Evolutionary conservation across 2,797 vertebrate genomes (phyloP).

Genomic region (Malacoraja senta): DNA sequence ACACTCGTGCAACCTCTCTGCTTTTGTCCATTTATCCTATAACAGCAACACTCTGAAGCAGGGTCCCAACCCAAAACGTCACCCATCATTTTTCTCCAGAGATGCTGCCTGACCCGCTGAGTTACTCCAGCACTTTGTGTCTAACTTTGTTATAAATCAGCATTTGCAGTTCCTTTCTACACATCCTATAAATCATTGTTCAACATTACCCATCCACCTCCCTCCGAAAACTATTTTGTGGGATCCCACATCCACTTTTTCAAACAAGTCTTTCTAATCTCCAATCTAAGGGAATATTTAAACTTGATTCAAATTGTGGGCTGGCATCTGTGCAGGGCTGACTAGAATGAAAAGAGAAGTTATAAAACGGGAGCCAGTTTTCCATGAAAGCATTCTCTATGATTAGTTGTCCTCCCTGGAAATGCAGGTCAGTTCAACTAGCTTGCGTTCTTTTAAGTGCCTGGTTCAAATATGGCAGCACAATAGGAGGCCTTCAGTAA

Average conservation of each 20-base stretch:
- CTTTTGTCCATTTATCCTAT: too few species aligned
- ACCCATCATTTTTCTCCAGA: too few species aligned
- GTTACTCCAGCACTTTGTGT: not conserved
- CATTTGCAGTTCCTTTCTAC: not conserved
- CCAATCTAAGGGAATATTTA: not conserved
- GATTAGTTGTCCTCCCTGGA: slow-evolving; percentile 8
- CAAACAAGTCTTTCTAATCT: not conserved
- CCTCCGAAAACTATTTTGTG: too few species aligned
- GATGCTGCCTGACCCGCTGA: too few species aligned
- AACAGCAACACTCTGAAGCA: too few species aligned
- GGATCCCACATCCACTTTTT: too few species aligned
- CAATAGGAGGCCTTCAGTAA: slow-evolving; percentile 23
- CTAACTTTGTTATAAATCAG: too few species aligned
- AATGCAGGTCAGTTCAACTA: not conserved
- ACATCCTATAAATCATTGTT: not conserved
- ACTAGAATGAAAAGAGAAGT: not conserved
- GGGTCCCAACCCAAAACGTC: too few species aligned
- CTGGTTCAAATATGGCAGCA: slow-evolving; percentile 9
- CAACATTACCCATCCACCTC: not conserved
- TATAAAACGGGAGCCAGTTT: not conserved
- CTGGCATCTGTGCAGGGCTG: not conserved
- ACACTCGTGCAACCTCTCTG: too few species aligned
- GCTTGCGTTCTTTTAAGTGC: not conserved
- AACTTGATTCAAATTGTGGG: not conserved
- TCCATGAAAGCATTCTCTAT: not conserved